Base-by-base conservation (phyloP, 2,113 vertebrate genomes). In the Ageneiosus marmoratus region DNA sequence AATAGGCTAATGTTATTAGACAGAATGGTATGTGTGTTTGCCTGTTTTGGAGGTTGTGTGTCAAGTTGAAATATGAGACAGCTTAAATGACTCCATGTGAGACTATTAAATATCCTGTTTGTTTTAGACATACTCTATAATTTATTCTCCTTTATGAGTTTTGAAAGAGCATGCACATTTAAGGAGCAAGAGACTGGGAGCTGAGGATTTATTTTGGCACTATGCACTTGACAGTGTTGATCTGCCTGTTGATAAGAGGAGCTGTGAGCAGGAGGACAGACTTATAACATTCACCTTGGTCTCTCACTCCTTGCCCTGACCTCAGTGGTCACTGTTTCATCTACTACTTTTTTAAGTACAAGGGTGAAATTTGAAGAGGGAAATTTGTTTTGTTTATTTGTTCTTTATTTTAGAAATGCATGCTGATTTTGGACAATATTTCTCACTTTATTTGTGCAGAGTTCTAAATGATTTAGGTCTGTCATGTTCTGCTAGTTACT, bases 181-280 rank as follows among this genome's bases (percentile, higher is more conserved):
- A 67, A 75, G 69, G 60, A 80, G 58, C 46, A 32, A 63, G 51
- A n/a, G 62, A 65, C 77, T 50, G 44, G 51, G 65, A 79, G 75
- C 79, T n/a, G 73, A 67, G 77, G 63, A 76, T 83, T 85, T 85
- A 81, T 81, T 88, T 65, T 84, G 78, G 81, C 81, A 69, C 80
- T 77, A 8, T 60, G 18, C 48, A 80, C 75, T 62, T 79, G 41
- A 82, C 81, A 51, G 32, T 8, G 56, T 50, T 60, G 70, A 84
- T 84, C 76, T 84, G 62, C 51, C 72, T 80, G 74, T 82, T 20
- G 67, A 86, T 81, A 81, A 58, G 77, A 48, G 24, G 13, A 50
- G 50, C 32, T 83, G 48, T 16, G 37, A 27, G 60, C 29, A 56
- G 24, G 24, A 77, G 16, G 56, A 46, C 51, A 78, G 18, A 60